phyloP scores from a whole-genome alignment of 2,888 invertebrate species.

The Xestia ashworthii region DNA sequence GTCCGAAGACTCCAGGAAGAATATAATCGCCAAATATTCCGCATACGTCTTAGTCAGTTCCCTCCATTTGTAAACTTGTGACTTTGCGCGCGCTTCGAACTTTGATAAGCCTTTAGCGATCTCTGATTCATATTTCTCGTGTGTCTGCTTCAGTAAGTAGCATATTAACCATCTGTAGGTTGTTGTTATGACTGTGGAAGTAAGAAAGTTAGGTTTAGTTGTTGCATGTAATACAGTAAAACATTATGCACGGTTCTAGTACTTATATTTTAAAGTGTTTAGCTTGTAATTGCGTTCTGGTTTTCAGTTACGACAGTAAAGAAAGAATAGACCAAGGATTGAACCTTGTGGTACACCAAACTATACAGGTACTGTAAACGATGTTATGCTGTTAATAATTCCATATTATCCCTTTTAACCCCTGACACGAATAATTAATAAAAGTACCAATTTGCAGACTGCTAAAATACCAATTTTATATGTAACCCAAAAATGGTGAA shows the following conservation, averaged over 20 bases:
- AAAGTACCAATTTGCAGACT: neutral
- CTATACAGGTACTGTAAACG: neutral
- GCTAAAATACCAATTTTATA: neutral
- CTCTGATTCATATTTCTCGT: conserved; percentile 90
- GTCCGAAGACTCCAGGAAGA: conserved; percentile 87
- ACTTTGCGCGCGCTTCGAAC: conserved; percentile 94
- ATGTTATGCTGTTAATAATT: neutral
- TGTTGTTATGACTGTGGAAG: conserved; percentile 91
- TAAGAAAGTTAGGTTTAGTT: neutral
- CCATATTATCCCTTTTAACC: neutral
- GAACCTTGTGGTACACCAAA: conserved; percentile 32
- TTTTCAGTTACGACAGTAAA: neutral
- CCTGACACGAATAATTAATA: neutral
- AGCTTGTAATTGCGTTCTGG: no score
- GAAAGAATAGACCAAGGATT: neutral
- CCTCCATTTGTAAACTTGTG: conserved; percentile 95
- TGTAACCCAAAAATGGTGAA: neutral
- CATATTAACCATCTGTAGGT: conserved; percentile 96
- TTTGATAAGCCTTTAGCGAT: conserved; percentile 91
- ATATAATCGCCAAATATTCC: conserved; percentile 92
- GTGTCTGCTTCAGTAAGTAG: conserved; percentile 94
- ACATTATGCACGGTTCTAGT: neutral
- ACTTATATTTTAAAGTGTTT: neutral
- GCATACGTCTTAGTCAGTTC: conserved; percentile 94
- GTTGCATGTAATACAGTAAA: neutral